Conservation (phyloP, 2,113 vertebrate genomes). For the Ellobius talpinus region DNA sequence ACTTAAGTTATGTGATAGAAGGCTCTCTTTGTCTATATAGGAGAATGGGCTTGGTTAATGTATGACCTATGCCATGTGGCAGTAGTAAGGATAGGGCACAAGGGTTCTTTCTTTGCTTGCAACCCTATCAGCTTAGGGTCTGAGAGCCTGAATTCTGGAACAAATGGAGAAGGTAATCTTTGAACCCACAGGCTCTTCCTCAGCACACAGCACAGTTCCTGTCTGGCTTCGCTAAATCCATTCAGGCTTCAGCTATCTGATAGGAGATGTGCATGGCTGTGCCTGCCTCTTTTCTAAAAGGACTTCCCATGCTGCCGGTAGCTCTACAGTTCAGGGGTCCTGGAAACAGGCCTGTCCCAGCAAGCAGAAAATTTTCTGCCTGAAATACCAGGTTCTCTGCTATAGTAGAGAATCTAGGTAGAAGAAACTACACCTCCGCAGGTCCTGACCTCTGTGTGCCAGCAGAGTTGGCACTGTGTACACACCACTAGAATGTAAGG, state of each 20-base stretch:
- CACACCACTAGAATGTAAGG: neutral
- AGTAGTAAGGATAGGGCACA: neutral
- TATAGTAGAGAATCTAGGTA: neutral
- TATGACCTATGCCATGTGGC: neutral
- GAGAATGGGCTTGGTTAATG: neutral
- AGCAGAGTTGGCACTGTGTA: neutral
- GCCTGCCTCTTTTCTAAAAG: neutral
- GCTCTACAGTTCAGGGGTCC: neutral
- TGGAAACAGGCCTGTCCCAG: neutral
- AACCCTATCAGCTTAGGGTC: neutral
- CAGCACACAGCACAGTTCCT: neutral
- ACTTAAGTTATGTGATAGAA: neutral
- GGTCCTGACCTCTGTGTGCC: neutral
- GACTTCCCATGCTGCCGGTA: neutral
- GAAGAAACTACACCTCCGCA: neutral
- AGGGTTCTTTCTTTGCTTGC: neutral
- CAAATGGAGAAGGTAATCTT: neutral
- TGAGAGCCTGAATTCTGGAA: neutral
- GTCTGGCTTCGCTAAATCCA: neutral
- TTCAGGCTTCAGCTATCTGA: neutral
- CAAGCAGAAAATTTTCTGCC: neutral
- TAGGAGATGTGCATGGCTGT: too few relatives aligned
- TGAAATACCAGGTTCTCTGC: neutral
- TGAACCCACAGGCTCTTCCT: neutral
- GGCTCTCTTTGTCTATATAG: neutral